Evolutionary conservation across 2,113 vertebrate genomes (phyloP).

Genomic region (Engraulis encrasicolus): DNA sequence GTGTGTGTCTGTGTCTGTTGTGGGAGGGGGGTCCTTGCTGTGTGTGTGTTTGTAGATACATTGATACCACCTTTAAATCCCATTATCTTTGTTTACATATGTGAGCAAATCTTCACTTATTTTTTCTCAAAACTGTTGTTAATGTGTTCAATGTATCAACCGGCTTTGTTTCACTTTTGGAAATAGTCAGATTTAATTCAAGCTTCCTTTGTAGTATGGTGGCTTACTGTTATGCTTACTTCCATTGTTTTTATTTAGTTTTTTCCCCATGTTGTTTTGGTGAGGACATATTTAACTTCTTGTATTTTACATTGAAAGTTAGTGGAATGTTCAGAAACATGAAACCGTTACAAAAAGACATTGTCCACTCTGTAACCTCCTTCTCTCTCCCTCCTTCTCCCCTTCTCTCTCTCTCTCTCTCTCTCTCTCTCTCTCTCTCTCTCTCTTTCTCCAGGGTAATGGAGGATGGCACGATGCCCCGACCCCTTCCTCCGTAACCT

Average conservation of each 20-base stretch:
- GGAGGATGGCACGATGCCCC: constrained; percentile 89
- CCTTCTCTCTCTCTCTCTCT: constrained; percentile 77
- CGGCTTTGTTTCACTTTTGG: too few species aligned
- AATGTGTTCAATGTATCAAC: neutral
- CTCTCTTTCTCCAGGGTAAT: constrained; percentile 79
- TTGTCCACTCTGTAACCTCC: constrained; percentile 44
- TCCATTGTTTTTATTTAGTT: neutral
- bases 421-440: constrained; percentile 10
- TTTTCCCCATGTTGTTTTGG: too few species aligned
- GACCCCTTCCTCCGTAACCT: constrained; percentile 88
- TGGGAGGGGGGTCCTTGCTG: too few species aligned
- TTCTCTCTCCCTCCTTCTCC: constrained; percentile 26
- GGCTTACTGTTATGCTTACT: neutral
- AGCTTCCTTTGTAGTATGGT: neutral
- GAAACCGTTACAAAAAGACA: too few species aligned
- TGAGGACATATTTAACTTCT: too few species aligned
- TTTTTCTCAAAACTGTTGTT: neutral
- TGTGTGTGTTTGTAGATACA: neutral
- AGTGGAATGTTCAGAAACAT: too few species aligned
- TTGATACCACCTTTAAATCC: neutral
- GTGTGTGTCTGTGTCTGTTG: neutral
- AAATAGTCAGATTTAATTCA: too few species aligned
- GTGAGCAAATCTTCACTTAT: neutral
- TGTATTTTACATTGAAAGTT: too few species aligned
- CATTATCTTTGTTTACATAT: neutral